phyloP scores from a whole-genome alignment of 2,888 invertebrate genomes.

The Conops quadrifasciatus region DNA sequence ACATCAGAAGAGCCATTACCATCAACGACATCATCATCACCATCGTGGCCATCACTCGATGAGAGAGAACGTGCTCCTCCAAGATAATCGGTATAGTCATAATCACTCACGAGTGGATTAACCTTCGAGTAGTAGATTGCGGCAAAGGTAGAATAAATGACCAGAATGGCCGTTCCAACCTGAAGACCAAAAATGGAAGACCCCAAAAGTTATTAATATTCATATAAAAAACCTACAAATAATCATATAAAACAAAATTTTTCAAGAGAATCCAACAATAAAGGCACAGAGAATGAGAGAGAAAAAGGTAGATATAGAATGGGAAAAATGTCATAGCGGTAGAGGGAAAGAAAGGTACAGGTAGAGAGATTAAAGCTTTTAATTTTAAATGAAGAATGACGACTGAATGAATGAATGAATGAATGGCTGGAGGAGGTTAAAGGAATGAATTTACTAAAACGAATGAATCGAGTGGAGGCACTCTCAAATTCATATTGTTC shows the following conservation, averaged over 20 bases:
- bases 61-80: slow-evolving; percentile 72
- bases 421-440: not conserved
- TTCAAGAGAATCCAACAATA: not conserved
- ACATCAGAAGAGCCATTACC: slow-evolving; percentile 23
- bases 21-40: slow-evolving; percentile 53
- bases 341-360: not conserved
- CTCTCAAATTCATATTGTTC: not conserved
- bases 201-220: slow-evolving; percentile 22
- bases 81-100: slow-evolving; percentile 79
- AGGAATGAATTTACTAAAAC: not conserved
- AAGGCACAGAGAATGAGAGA: not conserved
- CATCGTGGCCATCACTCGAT: slow-evolving; percentile 62
- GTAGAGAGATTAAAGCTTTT: not conserved
- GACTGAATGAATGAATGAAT: not conserved
- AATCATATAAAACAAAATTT: not conserved
- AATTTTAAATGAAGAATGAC: slow-evolving; percentile 3
- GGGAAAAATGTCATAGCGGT: not conserved
- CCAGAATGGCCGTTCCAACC: slow-evolving; percentile 81
- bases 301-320: not conserved
- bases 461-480: not conserved
- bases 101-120: slow-evolving; percentile 82
- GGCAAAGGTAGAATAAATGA: slow-evolving; percentile 85
- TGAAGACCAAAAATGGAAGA: too few species aligned
- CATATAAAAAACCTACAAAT: slow-evolving; percentile 24
- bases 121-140: slow-evolving; percentile 89